Base-by-base conservation (phyloP, 2,888 invertebrate genomes). In the Tipula unca region DNA sequence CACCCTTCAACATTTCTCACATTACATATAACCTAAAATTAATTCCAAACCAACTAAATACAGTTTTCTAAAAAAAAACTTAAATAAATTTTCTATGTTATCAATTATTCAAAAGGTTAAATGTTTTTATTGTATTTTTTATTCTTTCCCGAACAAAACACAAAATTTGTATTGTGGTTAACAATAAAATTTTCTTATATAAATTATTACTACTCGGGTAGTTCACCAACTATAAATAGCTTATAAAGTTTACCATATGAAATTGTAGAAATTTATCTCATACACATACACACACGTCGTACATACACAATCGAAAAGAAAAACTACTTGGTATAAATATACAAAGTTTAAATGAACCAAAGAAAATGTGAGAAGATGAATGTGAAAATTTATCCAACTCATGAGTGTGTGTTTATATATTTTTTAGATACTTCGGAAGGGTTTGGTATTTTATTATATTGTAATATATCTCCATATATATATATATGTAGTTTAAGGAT, bases 91-190 rank as follows among this genome's bases (percentile, higher is more conserved):
- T 48, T 14, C 48, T 54, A 6, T 69, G 69, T 69, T 69, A 69
- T 69, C 69, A 69, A 69, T 69, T 69, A 69, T 69, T 69, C 69
- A 69, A 69, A 69, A 69, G 69, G 69, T 69, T 69, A 69, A 69
- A 69, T 69, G 69, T 25, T 69, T 8, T 39, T 10, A 1, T 39
- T 10, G 1, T 39, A 5, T 39, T n/a, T 25, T 69, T 25, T 69
- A 54, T 6, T 13, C 8, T 17, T 54, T 17, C 69, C 25, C 69
- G 69, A 25, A 69, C 10, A 25, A 25, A 25, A 69, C 10, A 69
- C 13, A 69, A 69, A 69, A 25, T 20, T 69, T 69, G 69, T 69
- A 69, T 25, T 25, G 69, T 69, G 69, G 69, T 69, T 69, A 69
- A 69, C 69, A 69, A 69, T 69, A 69, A 69, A 69, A 69, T 25